A percentile compares a stretch with the other conserved stretches of the same genome.
Conservation (phyloP, 2,797 vertebrate species). For the Paguma larvata region DNA sequence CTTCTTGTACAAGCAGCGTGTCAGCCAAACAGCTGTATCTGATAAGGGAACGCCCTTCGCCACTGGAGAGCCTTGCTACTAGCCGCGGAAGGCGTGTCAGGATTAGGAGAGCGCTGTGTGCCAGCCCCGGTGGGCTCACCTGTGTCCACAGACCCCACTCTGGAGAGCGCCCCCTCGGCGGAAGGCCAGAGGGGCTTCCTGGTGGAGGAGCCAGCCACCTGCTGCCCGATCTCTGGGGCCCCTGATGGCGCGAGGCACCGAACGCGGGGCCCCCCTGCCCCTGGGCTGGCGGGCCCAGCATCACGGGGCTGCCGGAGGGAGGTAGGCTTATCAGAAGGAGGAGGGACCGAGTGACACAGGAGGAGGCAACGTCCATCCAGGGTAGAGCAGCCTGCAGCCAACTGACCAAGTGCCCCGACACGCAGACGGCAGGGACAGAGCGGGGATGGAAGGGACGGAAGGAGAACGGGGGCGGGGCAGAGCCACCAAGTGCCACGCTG, state of each 20-base stretch:
- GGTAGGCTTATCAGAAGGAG: neutral
- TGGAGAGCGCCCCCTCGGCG: neutral
- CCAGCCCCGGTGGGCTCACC: neutral
- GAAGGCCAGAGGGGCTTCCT: neutral
- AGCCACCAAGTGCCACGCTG: rapidly evolving
- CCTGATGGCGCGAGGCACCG: rapidly evolving
- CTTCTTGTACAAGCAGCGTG: neutral
- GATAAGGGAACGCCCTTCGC: rapidly evolving
- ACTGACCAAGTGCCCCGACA: rapidly evolving
- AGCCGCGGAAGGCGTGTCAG: rapidly evolving
- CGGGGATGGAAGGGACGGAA: rapidly evolving
- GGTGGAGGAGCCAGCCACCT: neutral
- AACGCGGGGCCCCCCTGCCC: rapidly evolving
- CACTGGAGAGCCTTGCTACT: neutral
- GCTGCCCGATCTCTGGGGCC: neutral
- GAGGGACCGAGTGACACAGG: rapidly evolving
- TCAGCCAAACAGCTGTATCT: neutral
- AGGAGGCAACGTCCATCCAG: neutral
- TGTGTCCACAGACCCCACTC: rapidly evolving
- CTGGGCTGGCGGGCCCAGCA: rapidly evolving
- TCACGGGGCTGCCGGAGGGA: rapidly evolving
- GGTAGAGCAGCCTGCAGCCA: neutral
- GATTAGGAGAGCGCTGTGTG: rapidly evolving
- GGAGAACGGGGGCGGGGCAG: rapidly evolving
- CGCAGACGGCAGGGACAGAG: neutral